Base-by-base conservation (phyloP, 2,113 vertebrate species). In the Heterotilapia buettikoferi region DNA sequence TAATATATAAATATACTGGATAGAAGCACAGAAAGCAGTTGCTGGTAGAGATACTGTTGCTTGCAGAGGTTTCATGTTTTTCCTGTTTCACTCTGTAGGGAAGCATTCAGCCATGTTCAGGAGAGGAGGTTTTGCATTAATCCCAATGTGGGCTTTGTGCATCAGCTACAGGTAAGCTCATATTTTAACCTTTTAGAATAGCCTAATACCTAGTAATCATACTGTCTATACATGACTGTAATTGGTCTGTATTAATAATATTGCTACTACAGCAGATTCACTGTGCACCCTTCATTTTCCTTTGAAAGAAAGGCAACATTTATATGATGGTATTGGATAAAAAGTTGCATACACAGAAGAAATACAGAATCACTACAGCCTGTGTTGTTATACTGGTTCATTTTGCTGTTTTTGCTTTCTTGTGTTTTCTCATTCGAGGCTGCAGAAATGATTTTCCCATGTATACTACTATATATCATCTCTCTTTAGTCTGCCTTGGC, bases 71-170 rank as follows among this genome's bases (percentile, higher is more conserved):
- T 19, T 52, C 6, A 52, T 13, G 11, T 43, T 71, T 43, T 43
- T 71, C 33, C 5, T 66, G 26, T 19, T 86, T 85, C 12, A 9
- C 63, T 89, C 13, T 85, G 40, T 83, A 99, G 99, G 96, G 98
- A 99, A 83, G 98, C 99, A 9, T 99, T 99, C 97, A 98, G 97
- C 92, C 98, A 99, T 21, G 98, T 99, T 86, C 99, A 99, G 96
- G 98, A 99, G 96, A 98, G 98, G 90, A 97, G 99, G 95, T 99
- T 99, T 96, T 99, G 99, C 97, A 99, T 99, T 95, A 99, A 99
- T 96, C 99, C 99, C 80, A 99, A 99, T 91, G 97, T 98, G 95
- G 99, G 99, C 95, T 99, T 99, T 95, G 99, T 99, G 82, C 98
- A 99, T 96, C 99, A 99, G 96, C 96, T 99, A 95, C 98, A 99